Conservation (phyloP, 2,888 invertebrate genomes). For the Dryadula phaetusa region DNA sequence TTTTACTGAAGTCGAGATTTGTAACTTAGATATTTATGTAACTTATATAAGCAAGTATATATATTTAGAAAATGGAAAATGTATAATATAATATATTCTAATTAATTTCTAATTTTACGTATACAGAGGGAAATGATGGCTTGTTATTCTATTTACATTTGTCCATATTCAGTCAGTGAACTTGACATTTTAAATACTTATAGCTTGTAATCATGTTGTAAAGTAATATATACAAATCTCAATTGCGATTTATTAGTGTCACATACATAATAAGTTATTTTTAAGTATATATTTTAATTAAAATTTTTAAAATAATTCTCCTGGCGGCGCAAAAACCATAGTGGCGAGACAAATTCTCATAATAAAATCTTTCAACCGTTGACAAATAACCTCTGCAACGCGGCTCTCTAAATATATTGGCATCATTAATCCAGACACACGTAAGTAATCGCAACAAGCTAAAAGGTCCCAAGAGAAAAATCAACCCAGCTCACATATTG, state of each 20-base stretch:
- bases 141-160: too few species aligned
- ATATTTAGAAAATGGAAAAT: too few species aligned
- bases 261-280: background rate
- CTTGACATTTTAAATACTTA: background rate
- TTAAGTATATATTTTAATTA: background rate
- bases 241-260: background rate
- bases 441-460: slow-evolving; percentile 57
- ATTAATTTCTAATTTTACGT: too few species aligned
- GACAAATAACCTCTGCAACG: slow-evolving; percentile 41
- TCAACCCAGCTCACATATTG: slow-evolving; percentile 76
- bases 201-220: too few species aligned
- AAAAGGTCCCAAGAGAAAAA: slow-evolving; percentile 64
- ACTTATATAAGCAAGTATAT: too few species aligned
- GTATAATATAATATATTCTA: too few species aligned
- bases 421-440: slow-evolving; percentile 63
- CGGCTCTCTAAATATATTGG: slow-evolving; percentile 59
- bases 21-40: background rate
- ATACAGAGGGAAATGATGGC: too few species aligned
- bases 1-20: background rate
- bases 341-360: slow-evolving; percentile 20
- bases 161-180: too few species aligned
- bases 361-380: slow-evolving; percentile 35
- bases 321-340: background rate
- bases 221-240: background rate
- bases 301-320: background rate